A percentile compares a stretch with the other conserved stretches of the same genome.
Conservation (phyloP, 2,888 invertebrate genomes). For the Heliconius ismenius region DNA sequence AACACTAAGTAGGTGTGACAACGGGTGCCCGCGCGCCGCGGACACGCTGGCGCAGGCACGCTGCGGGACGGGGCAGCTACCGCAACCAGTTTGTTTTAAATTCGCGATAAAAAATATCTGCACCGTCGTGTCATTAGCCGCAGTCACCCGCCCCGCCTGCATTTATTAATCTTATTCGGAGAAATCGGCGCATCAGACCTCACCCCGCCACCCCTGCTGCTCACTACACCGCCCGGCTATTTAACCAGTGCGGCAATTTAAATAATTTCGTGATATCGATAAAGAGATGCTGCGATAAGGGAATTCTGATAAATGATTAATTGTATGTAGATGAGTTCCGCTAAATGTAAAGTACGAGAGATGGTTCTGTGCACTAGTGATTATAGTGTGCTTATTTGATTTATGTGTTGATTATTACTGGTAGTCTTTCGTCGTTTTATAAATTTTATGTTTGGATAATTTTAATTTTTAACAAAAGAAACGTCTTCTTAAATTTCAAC, state of each 20-base stretch:
- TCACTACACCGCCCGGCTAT: conserved; percentile 27
- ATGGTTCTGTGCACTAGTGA: not conserved
- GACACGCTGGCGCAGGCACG: conserved; percentile 33
- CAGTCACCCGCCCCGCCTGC: conserved; percentile 59
- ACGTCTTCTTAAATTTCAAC: too few relatives aligned
- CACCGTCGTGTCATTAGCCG: conserved; percentile 79
- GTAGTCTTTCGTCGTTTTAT: not conserved
- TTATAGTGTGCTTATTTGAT: not conserved
- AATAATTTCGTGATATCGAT: conserved; percentile 33
- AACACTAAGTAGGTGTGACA: conserved; percentile 53
- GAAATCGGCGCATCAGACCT: conserved; percentile 73
- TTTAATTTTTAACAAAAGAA: too few relatives aligned
- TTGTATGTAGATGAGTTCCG: conserved; percentile 13
- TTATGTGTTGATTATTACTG: not conserved
- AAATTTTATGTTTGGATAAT: too few relatives aligned
- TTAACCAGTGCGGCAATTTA: conserved; percentile 35
- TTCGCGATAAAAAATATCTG: conserved; percentile 78
- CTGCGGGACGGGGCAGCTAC: conserved; percentile 48
- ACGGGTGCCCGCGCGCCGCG: conserved; percentile 49
- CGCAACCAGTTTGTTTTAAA: conserved; percentile 76
- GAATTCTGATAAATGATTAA: conserved; percentile 6
- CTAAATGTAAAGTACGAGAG: conserved; percentile 14
- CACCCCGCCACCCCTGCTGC: conserved; percentile 42
- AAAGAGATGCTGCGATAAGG: conserved; percentile 26
- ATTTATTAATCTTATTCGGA: conserved; percentile 80